phyloP scores from a whole-genome alignment of 1,140 invertebrate genomes.

The Bilobella aurantiaca region DNA sequence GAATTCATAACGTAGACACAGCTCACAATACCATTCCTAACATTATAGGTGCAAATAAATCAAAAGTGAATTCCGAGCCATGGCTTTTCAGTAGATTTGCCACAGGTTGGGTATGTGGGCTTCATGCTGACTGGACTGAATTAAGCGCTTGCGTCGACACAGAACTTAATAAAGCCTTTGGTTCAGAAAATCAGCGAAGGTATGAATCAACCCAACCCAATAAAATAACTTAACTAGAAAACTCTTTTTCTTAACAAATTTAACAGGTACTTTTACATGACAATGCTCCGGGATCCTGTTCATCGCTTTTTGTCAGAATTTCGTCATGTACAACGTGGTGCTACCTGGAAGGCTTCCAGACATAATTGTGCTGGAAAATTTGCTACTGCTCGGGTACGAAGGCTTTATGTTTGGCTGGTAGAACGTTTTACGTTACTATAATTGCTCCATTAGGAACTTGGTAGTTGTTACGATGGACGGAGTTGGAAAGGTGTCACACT shows the following conservation, averaged over 20 bases:
- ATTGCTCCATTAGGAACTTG: slow-evolving; percentile 50
- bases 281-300: slow-evolving; percentile 83
- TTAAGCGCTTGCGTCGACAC: slow-evolving; percentile 77
- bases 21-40: no score
- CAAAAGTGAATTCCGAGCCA: slow-evolving; percentile 48
- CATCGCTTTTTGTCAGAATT: slow-evolving; percentile 84
- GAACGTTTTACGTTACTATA: no score
- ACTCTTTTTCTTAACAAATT: no score
- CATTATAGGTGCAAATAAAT: background rate
- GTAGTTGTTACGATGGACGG: slow-evolving; percentile 61
- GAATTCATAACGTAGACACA: no score
- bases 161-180: slow-evolving; percentile 75
- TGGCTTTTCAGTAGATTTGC: slow-evolving; percentile 98
- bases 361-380: slow-evolving; percentile 77
- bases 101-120: slow-evolving; percentile 95
- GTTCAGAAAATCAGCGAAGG: slow-evolving; percentile 60
- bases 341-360: slow-evolving; percentile 80
- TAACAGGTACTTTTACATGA: slow-evolving; percentile 85
- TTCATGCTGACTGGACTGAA: slow-evolving; percentile 98
- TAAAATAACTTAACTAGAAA: no score
- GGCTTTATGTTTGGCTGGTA: no score
- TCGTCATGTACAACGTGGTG: slow-evolving; percentile 88
- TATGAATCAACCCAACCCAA: slow-evolving; percentile 29
- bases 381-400: slow-evolving; percentile 56
- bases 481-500: slow-evolving; percentile 57